Percentiles rank a stretch among this genome's conserved stretches.
These are phyloP conservation scores for Istiophorus platypterus DNA, from an alignment of 2,113 vertebrate species.

Conservation along the genomic window DNA sequence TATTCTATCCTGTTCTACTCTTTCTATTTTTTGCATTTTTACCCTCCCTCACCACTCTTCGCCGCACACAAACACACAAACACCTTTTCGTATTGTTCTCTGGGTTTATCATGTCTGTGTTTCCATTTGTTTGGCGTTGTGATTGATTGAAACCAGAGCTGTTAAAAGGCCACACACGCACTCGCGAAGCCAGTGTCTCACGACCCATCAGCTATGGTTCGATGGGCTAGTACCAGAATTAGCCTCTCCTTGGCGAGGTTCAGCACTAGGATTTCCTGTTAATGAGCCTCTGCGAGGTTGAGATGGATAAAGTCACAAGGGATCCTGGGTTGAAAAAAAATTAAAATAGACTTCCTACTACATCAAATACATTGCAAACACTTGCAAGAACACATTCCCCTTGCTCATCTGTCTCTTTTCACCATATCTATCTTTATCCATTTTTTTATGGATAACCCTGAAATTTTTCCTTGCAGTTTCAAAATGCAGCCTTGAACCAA, in stretches of 20 bases:
- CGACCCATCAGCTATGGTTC: conserved; percentile 62
- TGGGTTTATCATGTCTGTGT: conserved; percentile 74
- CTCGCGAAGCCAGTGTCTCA: conserved; percentile 53
- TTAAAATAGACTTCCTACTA: conserved; percentile 54
- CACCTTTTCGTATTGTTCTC: conserved; percentile 70
- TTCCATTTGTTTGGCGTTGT: conserved; percentile 67
- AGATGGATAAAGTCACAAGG: conserved; percentile 67
- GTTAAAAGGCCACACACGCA: conserved; percentile 74
- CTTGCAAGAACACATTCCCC: conserved; percentile 16
- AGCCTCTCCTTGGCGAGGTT: conserved; percentile 74
- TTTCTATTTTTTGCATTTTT: conserved; percentile 19
- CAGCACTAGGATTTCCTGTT: conserved; percentile 77
- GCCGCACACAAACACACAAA: conserved; percentile 50
- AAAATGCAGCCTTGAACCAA: conserved; percentile 46
- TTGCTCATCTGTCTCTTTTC: conserved; percentile 24
- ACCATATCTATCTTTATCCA: conserved; percentile 45
- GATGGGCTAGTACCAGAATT: conserved; percentile 77
- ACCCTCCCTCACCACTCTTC: conserved; percentile 12
- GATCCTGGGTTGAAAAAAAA: conserved; percentile 54
- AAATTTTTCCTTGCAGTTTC: conserved; percentile 44
- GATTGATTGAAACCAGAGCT: conserved; percentile 79
- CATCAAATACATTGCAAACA: conserved; percentile 50
- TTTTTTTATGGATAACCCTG: conserved; percentile 46
- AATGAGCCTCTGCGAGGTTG: conserved; percentile 76
- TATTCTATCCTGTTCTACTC: conserved; percentile 1